Conservation (phyloP, 2,888 invertebrate genomes). For the Laothoe populi region DNA sequence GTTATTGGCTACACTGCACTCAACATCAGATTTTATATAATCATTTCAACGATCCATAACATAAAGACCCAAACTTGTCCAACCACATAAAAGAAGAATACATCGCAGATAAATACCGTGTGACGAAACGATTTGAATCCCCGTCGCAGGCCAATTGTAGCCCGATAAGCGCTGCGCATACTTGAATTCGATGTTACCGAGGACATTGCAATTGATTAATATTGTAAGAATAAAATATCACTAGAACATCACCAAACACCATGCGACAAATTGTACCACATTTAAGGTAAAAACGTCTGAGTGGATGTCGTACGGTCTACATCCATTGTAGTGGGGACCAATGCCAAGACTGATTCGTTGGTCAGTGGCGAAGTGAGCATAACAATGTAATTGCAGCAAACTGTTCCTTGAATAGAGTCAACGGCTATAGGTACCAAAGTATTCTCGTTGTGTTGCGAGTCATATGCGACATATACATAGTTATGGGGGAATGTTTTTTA, state of each 20-base stretch:
- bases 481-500: slow-evolving; percentile 7
- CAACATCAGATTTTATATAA: background rate
- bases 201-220: slow-evolving; percentile 69
- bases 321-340: slow-evolving; percentile 72
- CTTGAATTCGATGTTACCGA: slow-evolving; percentile 77
- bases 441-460: slow-evolving; percentile 41
- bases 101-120: slow-evolving; percentile 65
- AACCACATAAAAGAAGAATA: slow-evolving; percentile 11
- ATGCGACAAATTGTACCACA: slow-evolving; percentile 48
- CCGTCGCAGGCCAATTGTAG: slow-evolving; percentile 77
- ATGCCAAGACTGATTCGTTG: slow-evolving; percentile 74
- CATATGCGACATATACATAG: slow-evolving; percentile 32
- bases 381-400: slow-evolving; percentile 83
- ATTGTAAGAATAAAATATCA: slow-evolving; percentile 36
- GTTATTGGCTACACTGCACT: background rate
- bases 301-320: slow-evolving; percentile 54
- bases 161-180: slow-evolving; percentile 79
- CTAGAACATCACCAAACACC: slow-evolving; percentile 60
- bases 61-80: slow-evolving; percentile 10
- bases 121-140: slow-evolving; percentile 81
- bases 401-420: slow-evolving; percentile 81
- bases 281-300: slow-evolving; percentile 46
- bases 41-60: background rate
- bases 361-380: slow-evolving; percentile 76
- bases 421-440: slow-evolving; percentile 48